Evolutionary conservation across 2,113 vertebrate genomes (phyloP), one percentile per base, ranked within the genome.

Genomic region (Chitala chitala): DNA sequence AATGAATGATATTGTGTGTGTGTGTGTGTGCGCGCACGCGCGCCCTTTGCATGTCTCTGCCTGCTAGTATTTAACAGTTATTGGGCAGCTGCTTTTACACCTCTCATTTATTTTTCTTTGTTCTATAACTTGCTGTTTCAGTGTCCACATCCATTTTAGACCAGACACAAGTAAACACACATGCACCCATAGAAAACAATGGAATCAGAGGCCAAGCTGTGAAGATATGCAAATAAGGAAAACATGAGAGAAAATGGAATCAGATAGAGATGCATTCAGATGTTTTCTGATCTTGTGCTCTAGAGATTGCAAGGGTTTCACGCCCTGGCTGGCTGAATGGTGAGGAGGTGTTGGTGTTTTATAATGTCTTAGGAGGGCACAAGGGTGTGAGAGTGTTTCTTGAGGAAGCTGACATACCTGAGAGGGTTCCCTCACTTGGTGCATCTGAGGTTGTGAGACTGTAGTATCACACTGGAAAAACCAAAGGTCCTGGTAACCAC

Each of bases 401-500:
- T 46, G 40, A 29, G 55, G 40, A 58, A 15, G 55, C 24, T 33
- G 42, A 58, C 13, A 26, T n/a, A 36, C 56, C 56, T 29, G 9
- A 42, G n/a, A 46, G 53, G 38, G 24, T 61, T 48, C 13, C 15
- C n/a, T 26, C 44, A 17, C 53, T 44, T 72, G 26, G 55, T 40
- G 69, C 42, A 29, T 69, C 44, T 46, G 38, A 66, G 64, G 40
- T 20, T 24, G 64, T 40, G n/a, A n/a, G n/a, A n/a, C n/a, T n/a
- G n/a, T 66, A 2, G 38, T 66, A 40, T 61, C 51, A 22, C n/a
- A n/a, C n/a, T n/a, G n/a, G n/a, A n/a, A n/a, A n/a, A n/a, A n/a
- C n/a, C n/a, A n/a, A n/a, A n/a, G n/a, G n/a, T n/a, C n/a, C 71
- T 61, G 55, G 48, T 53, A 72, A 42, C 13, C 61, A 59, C 55